These are phyloP conservation scores for Calliopum simillimum DNA, from an alignment of 2,888 invertebrate genomes.

Conservation along the genomic window DNA sequence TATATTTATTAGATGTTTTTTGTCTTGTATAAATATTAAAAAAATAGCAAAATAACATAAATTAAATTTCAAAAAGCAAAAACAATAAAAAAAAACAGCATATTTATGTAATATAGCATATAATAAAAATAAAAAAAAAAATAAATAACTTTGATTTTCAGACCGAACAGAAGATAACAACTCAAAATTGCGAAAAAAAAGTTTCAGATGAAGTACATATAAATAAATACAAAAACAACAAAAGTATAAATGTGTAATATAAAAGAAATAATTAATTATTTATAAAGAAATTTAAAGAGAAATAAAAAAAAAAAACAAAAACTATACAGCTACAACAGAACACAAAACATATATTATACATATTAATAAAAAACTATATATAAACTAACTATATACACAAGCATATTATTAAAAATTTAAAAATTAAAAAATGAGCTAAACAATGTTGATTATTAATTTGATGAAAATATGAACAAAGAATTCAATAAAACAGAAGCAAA, in stretches of 20 bases:
- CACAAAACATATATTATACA: constrained; percentile 54
- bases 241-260: constrained; percentile 41
- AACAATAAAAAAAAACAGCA: constrained; percentile 11
- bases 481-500: constrained; percentile 25
- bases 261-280: constrained; percentile 42
- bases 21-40: constrained; percentile 65
- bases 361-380: constrained; percentile 44
- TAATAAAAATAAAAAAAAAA: constrained; percentile 24
- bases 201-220: constrained; percentile 34
- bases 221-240: constrained; percentile 32
- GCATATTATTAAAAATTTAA: constrained; percentile 43
- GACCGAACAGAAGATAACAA: constrained; percentile 40
- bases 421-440: constrained; percentile 31
- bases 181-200: constrained; percentile 42
- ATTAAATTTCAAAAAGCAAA: constrained; percentile 45
- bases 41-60: constrained; percentile 48
- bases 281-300: constrained; percentile 22
- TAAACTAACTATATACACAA: constrained; percentile 45
- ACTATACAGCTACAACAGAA: constrained; percentile 42
- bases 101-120: constrained; percentile 50
- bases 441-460: constrained; percentile 38
- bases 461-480: constrained; percentile 42
- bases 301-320: constrained; percentile 11
- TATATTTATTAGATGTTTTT: constrained; percentile 62
- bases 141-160: constrained; percentile 41